Evolutionary conservation across 2,113 vertebrate genomes (phyloP).

Genomic region (Psephotus haematonotus): DNA sequence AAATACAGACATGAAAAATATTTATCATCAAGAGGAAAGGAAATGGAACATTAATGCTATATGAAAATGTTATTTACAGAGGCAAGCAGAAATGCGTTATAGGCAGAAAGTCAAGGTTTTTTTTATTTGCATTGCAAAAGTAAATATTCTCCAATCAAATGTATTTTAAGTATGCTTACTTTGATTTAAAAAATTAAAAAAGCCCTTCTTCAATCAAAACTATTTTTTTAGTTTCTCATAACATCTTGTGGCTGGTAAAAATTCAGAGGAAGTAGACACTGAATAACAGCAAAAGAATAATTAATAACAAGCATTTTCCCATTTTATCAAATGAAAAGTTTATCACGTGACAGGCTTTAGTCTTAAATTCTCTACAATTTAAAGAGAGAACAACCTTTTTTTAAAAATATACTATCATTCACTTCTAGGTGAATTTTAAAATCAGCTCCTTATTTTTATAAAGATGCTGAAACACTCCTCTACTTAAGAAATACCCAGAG

Average conservation of each 20-base stretch:
- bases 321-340: neutral
- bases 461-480: neutral
- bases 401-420: neutral
- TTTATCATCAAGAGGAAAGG: neutral
- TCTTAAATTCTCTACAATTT: neutral
- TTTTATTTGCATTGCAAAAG: neutral
- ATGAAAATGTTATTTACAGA: neutral
- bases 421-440: neutral
- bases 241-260: neutral
- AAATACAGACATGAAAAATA: neutral
- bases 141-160: neutral
- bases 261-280: neutral
- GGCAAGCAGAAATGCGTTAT: neutral
- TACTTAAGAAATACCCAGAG: neutral
- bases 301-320: neutral
- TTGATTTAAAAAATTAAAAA: neutral
- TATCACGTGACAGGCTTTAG: neutral
- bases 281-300: neutral
- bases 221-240: neutral
- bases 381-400: neutral
- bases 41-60: constrained; percentile 2
- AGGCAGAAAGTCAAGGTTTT: neutral
- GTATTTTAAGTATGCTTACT: neutral
- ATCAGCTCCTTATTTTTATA: neutral
- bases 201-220: neutral